These are phyloP conservation scores for Dione vanillae DNA, from an alignment of 2,888 invertebrate genomes.

Conservation along the genomic window DNA sequence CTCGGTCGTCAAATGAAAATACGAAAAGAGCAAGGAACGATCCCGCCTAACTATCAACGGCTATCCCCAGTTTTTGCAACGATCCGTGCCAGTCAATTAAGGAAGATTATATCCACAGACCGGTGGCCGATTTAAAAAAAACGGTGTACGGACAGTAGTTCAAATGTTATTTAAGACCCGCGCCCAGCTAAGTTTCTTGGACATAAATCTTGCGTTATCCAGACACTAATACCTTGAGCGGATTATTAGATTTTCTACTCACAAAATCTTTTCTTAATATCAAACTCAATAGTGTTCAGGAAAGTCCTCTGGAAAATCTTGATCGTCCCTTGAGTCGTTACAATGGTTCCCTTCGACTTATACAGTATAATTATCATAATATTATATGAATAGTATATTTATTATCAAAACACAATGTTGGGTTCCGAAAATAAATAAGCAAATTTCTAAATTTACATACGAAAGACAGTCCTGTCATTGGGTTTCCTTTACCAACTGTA, in stretches of 20 bases:
- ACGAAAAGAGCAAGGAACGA: constrained; percentile 53
- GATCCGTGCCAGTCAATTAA: constrained; percentile 61
- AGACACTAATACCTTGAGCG: constrained; percentile 23
- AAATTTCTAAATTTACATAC: too few species aligned
- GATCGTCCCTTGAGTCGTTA: not conserved
- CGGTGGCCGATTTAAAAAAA: constrained; percentile 33
- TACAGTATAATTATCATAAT: not conserved
- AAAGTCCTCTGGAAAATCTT: not conserved
- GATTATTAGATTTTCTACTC: constrained; percentile 35
- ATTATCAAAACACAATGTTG: too few species aligned
- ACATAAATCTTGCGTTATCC: constrained; percentile 35
- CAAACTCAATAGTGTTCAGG: not conserved
- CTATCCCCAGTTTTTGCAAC: constrained; percentile 57
- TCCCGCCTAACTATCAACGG: constrained; percentile 56
- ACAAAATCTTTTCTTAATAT: constrained; percentile 13
- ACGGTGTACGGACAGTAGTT: not conserved
- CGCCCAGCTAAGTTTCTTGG: constrained; percentile 6
- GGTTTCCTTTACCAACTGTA: too few species aligned
- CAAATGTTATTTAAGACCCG: constrained; percentile 1
- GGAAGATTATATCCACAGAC: constrained; percentile 59
- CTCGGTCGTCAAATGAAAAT: constrained; percentile 64
- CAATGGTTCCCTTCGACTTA: not conserved
- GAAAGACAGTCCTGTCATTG: too few species aligned
- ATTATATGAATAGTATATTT: not conserved
- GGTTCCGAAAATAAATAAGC: too few species aligned